Evolutionary conservation across 2,113 vertebrate species (phyloP).

Genomic region (Turdus rufiventris): DNA sequence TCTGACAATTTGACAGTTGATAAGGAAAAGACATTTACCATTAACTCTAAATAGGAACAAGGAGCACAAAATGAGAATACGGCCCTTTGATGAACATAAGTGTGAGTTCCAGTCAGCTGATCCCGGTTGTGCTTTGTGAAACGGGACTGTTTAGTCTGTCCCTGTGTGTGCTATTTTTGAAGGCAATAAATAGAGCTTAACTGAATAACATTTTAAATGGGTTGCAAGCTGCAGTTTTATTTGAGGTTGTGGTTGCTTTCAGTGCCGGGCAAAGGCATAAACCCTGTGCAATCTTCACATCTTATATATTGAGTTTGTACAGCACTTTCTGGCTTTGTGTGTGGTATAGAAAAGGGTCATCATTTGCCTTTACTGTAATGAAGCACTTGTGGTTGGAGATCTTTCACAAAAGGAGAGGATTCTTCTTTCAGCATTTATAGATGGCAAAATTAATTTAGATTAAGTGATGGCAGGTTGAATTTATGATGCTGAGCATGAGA

Average conservation of each 20-base stretch:
- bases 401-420: neutral
- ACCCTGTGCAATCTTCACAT: neutral
- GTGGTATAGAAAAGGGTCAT: neutral
- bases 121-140: neutral
- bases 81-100: neutral
- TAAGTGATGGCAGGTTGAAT: neutral
- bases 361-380: neutral
- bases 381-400: neutral
- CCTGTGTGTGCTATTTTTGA: constrained; percentile 8
- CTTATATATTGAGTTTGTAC: neutral
- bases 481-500: neutral
- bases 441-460: neutral
- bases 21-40: constrained; percentile 44
- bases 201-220: constrained; percentile 46
- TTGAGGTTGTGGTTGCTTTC: neutral
- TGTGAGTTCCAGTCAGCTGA: constrained; percentile 43
- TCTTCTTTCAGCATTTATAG: neutral
- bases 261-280: neutral
- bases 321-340: neutral
- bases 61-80: constrained; percentile 13
- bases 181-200: constrained; percentile 55
- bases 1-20: constrained; percentile 66
- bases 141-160: neutral
- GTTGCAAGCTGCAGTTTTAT: neutral
- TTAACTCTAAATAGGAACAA: constrained; percentile 57